Evolutionary conservation across 2,888 invertebrate species (phyloP), one percentile per base, ranked within the genome.

Genomic region (Apamea crenata): DNA sequence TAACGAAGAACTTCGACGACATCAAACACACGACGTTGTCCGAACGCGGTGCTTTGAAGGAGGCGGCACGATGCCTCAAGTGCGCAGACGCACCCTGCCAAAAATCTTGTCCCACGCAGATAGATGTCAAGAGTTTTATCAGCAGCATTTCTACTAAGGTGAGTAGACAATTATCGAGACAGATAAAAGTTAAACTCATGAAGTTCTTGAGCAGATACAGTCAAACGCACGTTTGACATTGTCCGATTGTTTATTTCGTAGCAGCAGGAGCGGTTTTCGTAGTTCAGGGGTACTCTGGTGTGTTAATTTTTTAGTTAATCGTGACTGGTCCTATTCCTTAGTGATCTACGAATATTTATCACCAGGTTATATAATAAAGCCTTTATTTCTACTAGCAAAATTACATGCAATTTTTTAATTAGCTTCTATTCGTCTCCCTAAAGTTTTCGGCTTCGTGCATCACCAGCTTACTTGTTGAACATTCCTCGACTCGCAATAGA

Each of bases 61-160:
- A 99, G 95, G 99, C 99, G 0, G 98, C 98, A 0, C 97, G 99
- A 72, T 99, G 99, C 91, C 96, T 99, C 36, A 99, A 99, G 94
- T 99, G 99, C 93, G 99, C 98, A 0, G 99, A 99, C 95, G 99
- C 99, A 0, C 99, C 99, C 0, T 99, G 99, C 92, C 99, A 99
- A 96, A 99, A 99, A 95, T 99, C 99, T 1, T 99, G 99, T 88
- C 99, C 99, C 0, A 99, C 99, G 0, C 99, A 99, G 95, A 97
- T 99, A 81, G 99, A 99, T 92, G 98, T 99, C 85, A 99, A 99
- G 95, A 98, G 98, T 80, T 99, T 99, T 94, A 99, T 99, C 78
- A 99, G 99, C 1, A 99, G 99, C 94, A 99, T 99, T 89, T 98
- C 99, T 44, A 99, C 99, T 93, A 99, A 99, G 97, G 99, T 70